phyloP scores from a whole-genome alignment of 1,140 invertebrate genomes.

The Pemphigus obesinymphae region DNA sequence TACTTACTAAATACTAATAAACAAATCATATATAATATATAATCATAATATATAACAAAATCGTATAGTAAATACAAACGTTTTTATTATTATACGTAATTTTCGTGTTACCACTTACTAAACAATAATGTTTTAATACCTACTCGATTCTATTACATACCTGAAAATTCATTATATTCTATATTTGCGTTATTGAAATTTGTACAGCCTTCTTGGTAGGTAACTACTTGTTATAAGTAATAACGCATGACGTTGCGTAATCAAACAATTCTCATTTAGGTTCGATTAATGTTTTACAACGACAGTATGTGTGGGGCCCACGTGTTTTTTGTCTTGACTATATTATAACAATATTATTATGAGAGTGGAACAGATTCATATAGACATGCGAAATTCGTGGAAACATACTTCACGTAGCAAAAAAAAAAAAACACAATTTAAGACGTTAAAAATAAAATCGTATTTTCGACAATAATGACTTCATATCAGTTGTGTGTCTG shows the following conservation, averaged over 20 bases:
- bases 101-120: background rate
- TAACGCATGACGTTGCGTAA: background rate
- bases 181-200: background rate
- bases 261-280: background rate
- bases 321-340: background rate
- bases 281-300: background rate
- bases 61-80: background rate
- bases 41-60: background rate
- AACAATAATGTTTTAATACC: background rate
- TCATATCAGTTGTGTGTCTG: background rate
- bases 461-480: background rate
- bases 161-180: background rate
- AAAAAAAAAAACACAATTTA: no score
- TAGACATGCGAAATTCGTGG: background rate
- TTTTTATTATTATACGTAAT: background rate
- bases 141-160: background rate
- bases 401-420: background rate
- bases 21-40: background rate
- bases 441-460: background rate
- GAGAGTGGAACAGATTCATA: background rate
- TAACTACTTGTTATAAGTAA: background rate
- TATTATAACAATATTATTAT: no score
- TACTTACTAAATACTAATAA: background rate
- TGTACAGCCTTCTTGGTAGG: background rate
- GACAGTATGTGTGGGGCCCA: no score